phyloP scores from a whole-genome alignment of 2,888 invertebrate genomes.

The Cordylochernes scorpioides region DNA sequence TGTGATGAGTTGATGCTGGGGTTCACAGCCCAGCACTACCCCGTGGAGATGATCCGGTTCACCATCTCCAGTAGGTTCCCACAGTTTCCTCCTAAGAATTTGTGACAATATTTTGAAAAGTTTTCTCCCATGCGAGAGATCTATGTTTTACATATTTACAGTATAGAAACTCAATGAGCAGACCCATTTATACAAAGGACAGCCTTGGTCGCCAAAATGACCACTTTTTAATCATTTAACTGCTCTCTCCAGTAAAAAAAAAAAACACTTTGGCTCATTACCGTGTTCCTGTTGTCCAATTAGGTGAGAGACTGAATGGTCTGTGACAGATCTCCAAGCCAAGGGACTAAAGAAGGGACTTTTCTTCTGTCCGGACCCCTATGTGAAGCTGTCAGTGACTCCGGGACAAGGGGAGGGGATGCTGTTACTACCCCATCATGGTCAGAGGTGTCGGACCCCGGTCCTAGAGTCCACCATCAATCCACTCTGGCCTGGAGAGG shows the following conservation, averaged over 20 bases:
- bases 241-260: too few species aligned
- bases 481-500: slow-evolving; percentile 21
- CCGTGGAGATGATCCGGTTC: slow-evolving; percentile 15
- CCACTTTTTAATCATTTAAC: too few species aligned
- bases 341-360: slow-evolving; percentile 24
- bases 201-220: too few species aligned
- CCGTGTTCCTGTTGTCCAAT: too few species aligned
- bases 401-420: slow-evolving; percentile 17
- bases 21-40: slow-evolving; percentile 14
- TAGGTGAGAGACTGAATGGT: too few species aligned
- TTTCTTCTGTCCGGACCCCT: slow-evolving; percentile 27
- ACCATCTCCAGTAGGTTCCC: slow-evolving; percentile 13
- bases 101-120: too few species aligned
- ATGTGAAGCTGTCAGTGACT: slow-evolving; percentile 24
- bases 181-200: too few species aligned
- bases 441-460: slow-evolving; percentile 20
- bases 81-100: background rate
- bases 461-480: slow-evolving; percentile 23
- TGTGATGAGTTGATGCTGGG: slow-evolving; percentile 12
- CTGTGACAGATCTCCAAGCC: slow-evolving; percentile 24
- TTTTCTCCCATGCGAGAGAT: too few species aligned
- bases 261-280: too few species aligned
- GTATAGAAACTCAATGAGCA: too few species aligned
- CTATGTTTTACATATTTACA: too few species aligned
- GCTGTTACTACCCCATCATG: slow-evolving; percentile 20